phyloP scores from a whole-genome alignment of 1,140 invertebrate species.

The Metaphire vulgaris region DNA sequence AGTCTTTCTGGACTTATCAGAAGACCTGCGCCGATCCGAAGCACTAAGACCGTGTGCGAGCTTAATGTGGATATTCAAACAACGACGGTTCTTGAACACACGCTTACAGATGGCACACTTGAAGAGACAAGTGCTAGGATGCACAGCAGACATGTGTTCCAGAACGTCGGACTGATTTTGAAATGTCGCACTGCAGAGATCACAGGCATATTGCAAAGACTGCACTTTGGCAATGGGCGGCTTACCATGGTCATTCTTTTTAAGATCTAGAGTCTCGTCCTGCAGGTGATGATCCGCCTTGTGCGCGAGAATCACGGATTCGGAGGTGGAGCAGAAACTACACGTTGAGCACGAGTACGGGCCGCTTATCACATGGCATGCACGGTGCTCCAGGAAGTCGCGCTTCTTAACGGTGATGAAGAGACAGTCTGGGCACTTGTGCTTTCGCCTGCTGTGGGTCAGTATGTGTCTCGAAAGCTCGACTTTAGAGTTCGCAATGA shows the following conservation, averaged over 20 bases:
- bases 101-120: neutral
- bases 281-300: neutral
- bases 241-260: neutral
- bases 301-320: neutral
- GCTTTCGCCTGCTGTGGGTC: neutral
- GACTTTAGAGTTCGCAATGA: neutral
- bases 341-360: neutral
- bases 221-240: too few relatives aligned
- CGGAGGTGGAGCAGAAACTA: neutral
- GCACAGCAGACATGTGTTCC: neutral
- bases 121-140: neutral
- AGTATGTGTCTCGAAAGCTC: neutral
- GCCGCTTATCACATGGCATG: neutral
- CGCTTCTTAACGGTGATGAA: neutral
- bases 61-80: neutral
- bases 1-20: too few relatives aligned
- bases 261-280: neutral
- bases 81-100: neutral
- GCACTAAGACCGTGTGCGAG: neutral
- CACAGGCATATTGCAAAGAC: neutral
- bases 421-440: neutral
- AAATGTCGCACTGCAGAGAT: neutral
- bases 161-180: neutral
- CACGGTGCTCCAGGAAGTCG: neutral
- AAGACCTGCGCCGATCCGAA: neutral